A percentile compares a stretch with the other conserved stretches of the same genome.
Evolutionary conservation across 2,113 vertebrate genomes (phyloP).

Genomic region (Paedocypris sp.): DNA sequence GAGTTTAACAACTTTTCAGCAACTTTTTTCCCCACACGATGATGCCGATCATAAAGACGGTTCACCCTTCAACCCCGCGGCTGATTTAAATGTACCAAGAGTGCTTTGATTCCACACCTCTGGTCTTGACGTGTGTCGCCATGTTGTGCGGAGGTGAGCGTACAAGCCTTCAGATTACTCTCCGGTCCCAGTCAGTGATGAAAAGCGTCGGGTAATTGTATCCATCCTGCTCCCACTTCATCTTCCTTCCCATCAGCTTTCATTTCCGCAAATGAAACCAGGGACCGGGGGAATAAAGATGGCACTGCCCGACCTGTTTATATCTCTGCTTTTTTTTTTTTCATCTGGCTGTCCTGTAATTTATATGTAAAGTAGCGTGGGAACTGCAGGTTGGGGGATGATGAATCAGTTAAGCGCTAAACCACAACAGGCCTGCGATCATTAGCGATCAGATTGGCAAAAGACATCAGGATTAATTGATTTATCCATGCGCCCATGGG

Average conservation of each 20-base stretch:
- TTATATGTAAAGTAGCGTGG: conserved; percentile 40
- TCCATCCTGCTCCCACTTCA: neutral
- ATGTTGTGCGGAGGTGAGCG: conserved; percentile 6
- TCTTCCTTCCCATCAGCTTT: conserved; percentile 8
- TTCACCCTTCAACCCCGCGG: neutral
- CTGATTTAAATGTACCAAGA: neutral
- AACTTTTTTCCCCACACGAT: too few relatives aligned
- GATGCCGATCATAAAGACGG: too few relatives aligned
- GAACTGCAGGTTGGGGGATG: conserved; percentile 32
- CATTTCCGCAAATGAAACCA: conserved; percentile 15
- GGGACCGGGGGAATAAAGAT: conserved; percentile 23
- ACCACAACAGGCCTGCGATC: conserved; percentile 36
- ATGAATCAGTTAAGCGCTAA: conserved; percentile 40
- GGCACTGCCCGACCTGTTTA: neutral
- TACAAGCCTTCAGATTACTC: conserved; percentile 9
- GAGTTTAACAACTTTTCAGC: too few relatives aligned
- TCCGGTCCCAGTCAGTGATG: neutral
- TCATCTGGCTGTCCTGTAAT: conserved; percentile 17
- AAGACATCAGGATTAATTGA: conserved; percentile 42
- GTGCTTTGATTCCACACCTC: neutral
- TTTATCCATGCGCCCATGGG: conserved; percentile 34
- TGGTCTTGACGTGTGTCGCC: neutral
- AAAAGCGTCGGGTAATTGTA: neutral
- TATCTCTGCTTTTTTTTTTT: neutral
- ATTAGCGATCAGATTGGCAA: conserved; percentile 47